A percentile compares a stretch with the other conserved stretches of the same genome.
Conservation (phyloP, 2,797 vertebrate genomes). For the Arrhamphus sclerolepis region DNA sequence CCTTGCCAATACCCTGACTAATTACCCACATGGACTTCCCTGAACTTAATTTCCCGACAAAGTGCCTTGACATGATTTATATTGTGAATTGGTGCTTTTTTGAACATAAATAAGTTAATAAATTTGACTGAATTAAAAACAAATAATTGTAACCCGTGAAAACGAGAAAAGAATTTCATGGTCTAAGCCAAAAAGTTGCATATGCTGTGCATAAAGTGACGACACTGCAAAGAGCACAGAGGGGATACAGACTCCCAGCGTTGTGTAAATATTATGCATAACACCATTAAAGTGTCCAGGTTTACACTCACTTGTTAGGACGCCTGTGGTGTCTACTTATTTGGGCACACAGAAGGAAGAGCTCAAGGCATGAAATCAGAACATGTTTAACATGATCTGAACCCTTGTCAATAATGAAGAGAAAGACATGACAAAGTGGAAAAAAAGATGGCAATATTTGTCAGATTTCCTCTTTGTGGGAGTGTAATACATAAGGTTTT, state of each 20-base stretch:
- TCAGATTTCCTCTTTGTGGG: no score
- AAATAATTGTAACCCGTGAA: no score
- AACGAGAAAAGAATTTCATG: no score
- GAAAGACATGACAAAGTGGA: neutral
- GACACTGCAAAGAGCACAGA: neutral
- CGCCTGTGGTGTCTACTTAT: slow-evolving; percentile 42
- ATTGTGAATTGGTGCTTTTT: no score
- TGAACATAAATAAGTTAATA: no score
- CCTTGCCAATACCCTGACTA: no score
- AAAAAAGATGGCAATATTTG: neutral
- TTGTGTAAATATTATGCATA: slow-evolving; percentile 15
- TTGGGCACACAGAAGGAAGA: slow-evolving; percentile 30
- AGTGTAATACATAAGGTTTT: neutral
- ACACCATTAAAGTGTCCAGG: neutral
- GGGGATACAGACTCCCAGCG: neutral
- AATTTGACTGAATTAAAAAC: no score
- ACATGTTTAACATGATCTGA: neutral
- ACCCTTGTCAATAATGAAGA: neutral
- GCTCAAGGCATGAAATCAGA: no score
- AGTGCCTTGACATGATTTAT: no score
- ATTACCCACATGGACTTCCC: no score
- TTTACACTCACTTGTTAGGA: neutral
- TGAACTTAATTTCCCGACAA: no score
- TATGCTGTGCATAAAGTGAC: neutral
- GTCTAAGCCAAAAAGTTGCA: no score